Evolutionary conservation across 2,797 vertebrate genomes (phyloP), one percentile per base, ranked within the genome.

Genomic region (Otolemur crassicaudatus): DNA sequence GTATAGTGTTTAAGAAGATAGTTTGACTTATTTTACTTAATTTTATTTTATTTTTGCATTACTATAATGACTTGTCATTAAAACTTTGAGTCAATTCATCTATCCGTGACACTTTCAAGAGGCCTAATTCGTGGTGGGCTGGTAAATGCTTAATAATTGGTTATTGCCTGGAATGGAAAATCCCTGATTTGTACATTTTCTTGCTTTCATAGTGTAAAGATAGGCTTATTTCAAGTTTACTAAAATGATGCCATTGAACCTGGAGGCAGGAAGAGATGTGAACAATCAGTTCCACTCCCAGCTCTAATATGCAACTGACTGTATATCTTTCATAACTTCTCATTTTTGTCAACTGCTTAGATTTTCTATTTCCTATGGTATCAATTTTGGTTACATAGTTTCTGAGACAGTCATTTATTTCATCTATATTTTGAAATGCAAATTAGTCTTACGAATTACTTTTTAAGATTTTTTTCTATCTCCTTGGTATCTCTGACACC

Each of bases 351-450:
- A 79, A 20, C 22, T 73, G 11, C 56, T 61, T 63, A 40, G 11
- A 3, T 70, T 86, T 31, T 88, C 58, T 58, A 2, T 43, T 43
- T 58, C 10, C 76, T 25, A 67, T 3, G 46, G 69, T 89, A 25
- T 34, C 29, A 69, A 34, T 31, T 76, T 92, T 43, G 11, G 17
- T 53, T 43, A 70, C 3, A 58, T 29, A 63, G 79, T 87, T 67
- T 90, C 56, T 94, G 49, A 61, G 61, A 61, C 94, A 89, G 80
- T 77, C 27, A 91, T 23, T 73, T 12, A 77, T 53, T 61, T 73
- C 19, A 81, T 34, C 25, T 31, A 72, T 22, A 81, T 67, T 46
- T 81, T 81, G 4, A 77, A 83, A 83, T 67, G 40, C 14, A 73
- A 83, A 60, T 96, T 91, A 86, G 27, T 61, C 22, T 92, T 77